Evolutionary conservation across 2,113 vertebrate species (phyloP), one percentile per base, ranked within the genome.

Genomic region (Mastomys natalensis): DNA sequence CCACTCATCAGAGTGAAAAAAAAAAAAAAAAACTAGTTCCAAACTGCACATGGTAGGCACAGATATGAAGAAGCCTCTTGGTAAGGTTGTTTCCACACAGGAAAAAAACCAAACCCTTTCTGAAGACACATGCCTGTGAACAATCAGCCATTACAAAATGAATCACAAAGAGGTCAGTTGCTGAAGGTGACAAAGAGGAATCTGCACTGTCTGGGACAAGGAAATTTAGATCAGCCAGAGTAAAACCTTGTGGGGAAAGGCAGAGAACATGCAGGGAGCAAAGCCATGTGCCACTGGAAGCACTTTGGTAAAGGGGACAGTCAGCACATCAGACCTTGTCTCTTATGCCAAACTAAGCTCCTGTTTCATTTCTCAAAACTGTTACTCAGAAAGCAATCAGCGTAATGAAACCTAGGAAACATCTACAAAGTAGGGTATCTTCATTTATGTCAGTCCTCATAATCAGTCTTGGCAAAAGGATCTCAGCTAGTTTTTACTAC

Each of bases 381-480:
- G 68, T 34, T 87, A 74, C 94, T 78, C 78, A 89, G 62, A 91
- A 95, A 92, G 24, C 31, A 95, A 70, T 72, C 37, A 86, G 22
- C 89, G 87, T 82, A 64, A 70, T 43, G 94, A 94, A 82, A 80
- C 40, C 77, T 70, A 94, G 94, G 73, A 87, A 92, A 82, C 51
- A 85, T 1, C 48, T 87, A 13, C 7, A 96, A 74, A 95, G 68
- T 70, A 89, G 68, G 21, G 40, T 68, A 78, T 24, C 70, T 84
- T 86, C 81, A 94, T 60, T 88, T 55, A 74, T 66, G 43, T 89
- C 78, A 95, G 64, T 7, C 29, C 81, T 76, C 48, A 95, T 5
- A 88, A 81, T 45, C 22, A 96, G 58, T 91, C 74, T 40, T 88
- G 62, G 24, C 55, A 58, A 82, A 97, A 94, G 91, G 40, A 94